These are phyloP conservation scores for Mellilla xanthometata DNA, from an alignment of 2,888 invertebrate genomes.

Conservation along the genomic window DNA sequence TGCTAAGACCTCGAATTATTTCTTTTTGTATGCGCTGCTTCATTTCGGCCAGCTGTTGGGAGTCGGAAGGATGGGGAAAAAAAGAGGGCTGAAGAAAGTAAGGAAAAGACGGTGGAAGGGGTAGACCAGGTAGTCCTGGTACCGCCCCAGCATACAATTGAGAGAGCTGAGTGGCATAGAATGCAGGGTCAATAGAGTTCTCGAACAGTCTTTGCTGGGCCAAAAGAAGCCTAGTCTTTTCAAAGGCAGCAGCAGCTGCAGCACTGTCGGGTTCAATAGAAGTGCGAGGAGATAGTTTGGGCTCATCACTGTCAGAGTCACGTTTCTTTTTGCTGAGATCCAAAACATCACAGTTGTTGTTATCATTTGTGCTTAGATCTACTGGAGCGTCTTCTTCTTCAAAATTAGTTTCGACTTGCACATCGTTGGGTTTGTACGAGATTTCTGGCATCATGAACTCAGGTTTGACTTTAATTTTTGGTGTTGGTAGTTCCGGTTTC, in stretches of 20 bases:
- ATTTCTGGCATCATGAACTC: constrained; percentile 70
- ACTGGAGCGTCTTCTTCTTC: constrained; percentile 84
- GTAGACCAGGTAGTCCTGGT: constrained; percentile 78
- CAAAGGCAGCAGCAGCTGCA: constrained; percentile 66
- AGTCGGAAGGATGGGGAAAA: constrained; percentile 79
- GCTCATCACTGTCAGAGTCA: constrained; percentile 59
- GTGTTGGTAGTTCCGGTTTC: constrained; percentile 63
- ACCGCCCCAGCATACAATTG: constrained; percentile 83
- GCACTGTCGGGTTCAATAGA: constrained; percentile 65
- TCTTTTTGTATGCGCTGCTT: constrained; percentile 87
- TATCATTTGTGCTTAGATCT: constrained; percentile 86
- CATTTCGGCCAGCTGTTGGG: constrained; percentile 85
- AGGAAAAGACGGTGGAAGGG: constrained; percentile 84
- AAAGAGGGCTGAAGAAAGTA: constrained; percentile 84
- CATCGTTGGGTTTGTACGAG: constrained; percentile 56
- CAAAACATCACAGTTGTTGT: constrained; percentile 85
- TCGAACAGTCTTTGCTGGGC: constrained; percentile 87
- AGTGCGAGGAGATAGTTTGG: constrained; percentile 69
- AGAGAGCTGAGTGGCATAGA: constrained; percentile 84
- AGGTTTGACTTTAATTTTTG: constrained; percentile 82
- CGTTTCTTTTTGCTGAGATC: constrained; percentile 91
- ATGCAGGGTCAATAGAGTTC: constrained; percentile 82
- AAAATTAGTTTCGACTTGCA: constrained; percentile 63
- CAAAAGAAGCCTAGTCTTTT: constrained; percentile 82
- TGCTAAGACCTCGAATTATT: constrained; percentile 84